phyloP scores from a whole-genome alignment of 2,797 vertebrate species.

The Neoniphon sammara region DNA sequence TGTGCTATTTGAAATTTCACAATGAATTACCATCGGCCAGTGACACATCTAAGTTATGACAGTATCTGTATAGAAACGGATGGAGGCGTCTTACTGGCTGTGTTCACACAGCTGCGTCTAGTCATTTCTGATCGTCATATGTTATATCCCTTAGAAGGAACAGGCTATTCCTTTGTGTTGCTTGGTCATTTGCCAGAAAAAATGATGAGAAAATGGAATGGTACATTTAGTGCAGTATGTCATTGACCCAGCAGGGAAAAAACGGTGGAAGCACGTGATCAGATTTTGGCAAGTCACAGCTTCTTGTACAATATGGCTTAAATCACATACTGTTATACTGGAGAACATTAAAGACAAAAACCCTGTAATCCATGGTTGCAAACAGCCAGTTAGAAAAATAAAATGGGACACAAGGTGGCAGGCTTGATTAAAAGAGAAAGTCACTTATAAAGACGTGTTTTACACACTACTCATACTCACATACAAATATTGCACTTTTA shows the following conservation, averaged over 20 bases:
- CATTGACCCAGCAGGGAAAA: conserved; percentile 5
- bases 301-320: conserved; percentile 45
- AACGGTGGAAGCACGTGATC: conserved; percentile 18
- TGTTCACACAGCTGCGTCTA: conserved; percentile 8
- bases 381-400: conserved; percentile 26
- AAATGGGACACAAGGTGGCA: conserved; percentile 9
- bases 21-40: conserved; percentile 8
- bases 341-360: conserved; percentile 32
- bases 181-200: conserved; percentile 18
- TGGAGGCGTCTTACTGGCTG: conserved; percentile 25
- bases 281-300: conserved; percentile 35
- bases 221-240: conserved; percentile 36
- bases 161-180: conserved; percentile 11
- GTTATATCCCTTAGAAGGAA: conserved; percentile 17
- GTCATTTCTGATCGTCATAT: conserved; percentile 1
- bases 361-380: conserved; percentile 46
- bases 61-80: conserved; percentile 14
- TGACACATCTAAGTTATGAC: conserved; percentile 9
- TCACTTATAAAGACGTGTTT: conserved; percentile 16
- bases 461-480: conserved; percentile 11
- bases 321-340: conserved; percentile 32
- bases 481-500: conserved; percentile 64
- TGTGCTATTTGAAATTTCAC: conserved; percentile 23
- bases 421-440: conserved; percentile 31
- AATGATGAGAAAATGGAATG: background rate